A percentile compares a stretch with the other conserved stretches of the same genome.
Conservation (phyloP, 2,113 vertebrate genomes). For the Prolemur simus region DNA sequence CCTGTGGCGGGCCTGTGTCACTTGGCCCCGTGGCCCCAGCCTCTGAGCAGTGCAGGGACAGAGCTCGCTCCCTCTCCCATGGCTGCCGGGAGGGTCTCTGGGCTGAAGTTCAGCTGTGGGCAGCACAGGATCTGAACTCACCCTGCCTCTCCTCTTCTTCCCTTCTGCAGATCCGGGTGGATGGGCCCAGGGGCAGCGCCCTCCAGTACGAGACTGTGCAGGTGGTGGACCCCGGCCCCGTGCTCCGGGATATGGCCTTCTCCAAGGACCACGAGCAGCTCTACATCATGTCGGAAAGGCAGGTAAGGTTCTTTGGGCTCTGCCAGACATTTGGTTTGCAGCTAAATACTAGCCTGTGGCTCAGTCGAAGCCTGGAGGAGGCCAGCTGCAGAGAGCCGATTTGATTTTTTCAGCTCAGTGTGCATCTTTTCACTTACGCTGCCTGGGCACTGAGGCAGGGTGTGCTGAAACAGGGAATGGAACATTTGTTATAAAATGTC, state of each 20-base stretch:
- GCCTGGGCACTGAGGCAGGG: background rate
- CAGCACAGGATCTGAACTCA: background rate
- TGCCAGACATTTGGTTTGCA: background rate
- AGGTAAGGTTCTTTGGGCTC: conserved; percentile 86
- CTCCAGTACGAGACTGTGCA: conserved; percentile 95
- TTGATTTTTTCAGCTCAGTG: conserved; percentile 51
- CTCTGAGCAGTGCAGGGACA: background rate
- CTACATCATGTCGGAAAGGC: conserved; percentile 97
- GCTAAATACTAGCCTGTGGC: conserved; percentile 42
- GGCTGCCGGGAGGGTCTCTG: background rate
- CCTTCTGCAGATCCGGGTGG: conserved; percentile 92
- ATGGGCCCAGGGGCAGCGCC: conserved; percentile 90
- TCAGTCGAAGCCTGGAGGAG: background rate
- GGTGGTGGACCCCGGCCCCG: conserved; percentile 91
- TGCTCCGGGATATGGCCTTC: conserved; percentile 97
- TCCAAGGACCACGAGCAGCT: conserved; percentile 94
- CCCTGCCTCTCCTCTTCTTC: background rate
- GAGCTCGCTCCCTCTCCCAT: background rate
- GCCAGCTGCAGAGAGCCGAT: background rate
- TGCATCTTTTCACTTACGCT: background rate
- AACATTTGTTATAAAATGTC: background rate
- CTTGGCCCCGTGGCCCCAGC: background rate
- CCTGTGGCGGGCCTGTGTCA: accelerated
- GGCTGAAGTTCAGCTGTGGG: accelerated
- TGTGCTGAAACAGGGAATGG: background rate